Evolutionary conservation across 92 coral and sea anemone species (phyloP).

Genomic region (Umimayanthus kanabou): DNA sequence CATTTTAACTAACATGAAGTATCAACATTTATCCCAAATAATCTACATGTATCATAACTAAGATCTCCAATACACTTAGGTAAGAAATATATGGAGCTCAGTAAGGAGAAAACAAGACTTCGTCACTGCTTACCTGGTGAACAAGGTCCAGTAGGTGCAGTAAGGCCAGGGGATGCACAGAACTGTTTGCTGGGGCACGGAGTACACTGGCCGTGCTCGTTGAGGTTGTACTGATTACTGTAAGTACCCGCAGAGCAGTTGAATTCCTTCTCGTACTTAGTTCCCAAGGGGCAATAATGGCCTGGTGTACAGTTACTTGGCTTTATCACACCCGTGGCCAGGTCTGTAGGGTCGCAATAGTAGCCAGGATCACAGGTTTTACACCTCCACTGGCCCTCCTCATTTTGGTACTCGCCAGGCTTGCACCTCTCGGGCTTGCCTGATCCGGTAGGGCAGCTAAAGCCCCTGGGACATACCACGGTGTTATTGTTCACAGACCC

Average conservation of each 20-base stretch:
- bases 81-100: neutral
- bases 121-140: constrained; percentile 62
- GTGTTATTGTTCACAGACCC: constrained; percentile 90
- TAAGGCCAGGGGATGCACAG: constrained; percentile 85
- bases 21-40: neutral
- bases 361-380: constrained; percentile 77
- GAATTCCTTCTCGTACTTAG: constrained; percentile 75
- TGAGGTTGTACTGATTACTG: constrained; percentile 78
- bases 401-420: constrained; percentile 92
- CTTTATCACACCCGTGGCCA: constrained; percentile 72
- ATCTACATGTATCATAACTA: neutral
- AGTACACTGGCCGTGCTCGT: constrained; percentile 56
- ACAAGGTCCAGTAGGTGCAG: constrained; percentile 73
- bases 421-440: constrained; percentile 71
- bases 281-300: constrained; percentile 90
- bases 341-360: constrained; percentile 80
- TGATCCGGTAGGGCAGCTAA: constrained; percentile 85
- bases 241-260: constrained; percentile 93
- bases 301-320: constrained; percentile 94
- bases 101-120: neutral
- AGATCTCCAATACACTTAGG: neutral
- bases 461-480: constrained; percentile 80
- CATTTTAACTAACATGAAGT: too few species aligned
- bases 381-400: constrained; percentile 81
- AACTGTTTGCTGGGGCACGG: constrained; percentile 79